These are phyloP conservation scores for Barnardius zonarius DNA, from an alignment of 2,113 vertebrate genomes.

Conservation along the genomic window DNA sequence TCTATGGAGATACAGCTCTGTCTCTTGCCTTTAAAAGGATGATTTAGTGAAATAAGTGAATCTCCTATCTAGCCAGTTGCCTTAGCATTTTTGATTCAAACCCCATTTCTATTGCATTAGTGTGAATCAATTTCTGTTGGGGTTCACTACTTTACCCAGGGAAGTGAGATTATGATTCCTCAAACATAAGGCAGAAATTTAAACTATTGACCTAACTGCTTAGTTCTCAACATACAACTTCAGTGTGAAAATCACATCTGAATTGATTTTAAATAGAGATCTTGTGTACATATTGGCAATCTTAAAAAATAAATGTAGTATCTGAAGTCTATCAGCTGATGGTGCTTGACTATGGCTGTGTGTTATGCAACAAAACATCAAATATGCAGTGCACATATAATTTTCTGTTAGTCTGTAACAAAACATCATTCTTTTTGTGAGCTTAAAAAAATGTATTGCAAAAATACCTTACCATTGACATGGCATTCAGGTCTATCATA, in stretches of 20 bases:
- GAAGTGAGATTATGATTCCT: not conserved
- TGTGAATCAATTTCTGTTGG: not conserved
- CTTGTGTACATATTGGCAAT: not conserved
- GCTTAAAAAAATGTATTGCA: not conserved
- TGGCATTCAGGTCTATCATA: not conserved
- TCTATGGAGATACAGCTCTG: not conserved
- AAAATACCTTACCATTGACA: not conserved
- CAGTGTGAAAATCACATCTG: not conserved
- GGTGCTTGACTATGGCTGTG: not conserved
- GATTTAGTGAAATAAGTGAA: not conserved
- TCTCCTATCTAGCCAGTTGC: not conserved
- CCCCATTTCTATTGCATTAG: accelerated
- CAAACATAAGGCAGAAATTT: not conserved
- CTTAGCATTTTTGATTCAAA: not conserved
- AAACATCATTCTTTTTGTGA: not conserved
- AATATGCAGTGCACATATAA: not conserved
- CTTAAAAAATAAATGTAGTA: not conserved
- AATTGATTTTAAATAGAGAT: not conserved
- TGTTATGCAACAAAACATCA: not conserved
- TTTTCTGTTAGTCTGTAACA: not conserved
- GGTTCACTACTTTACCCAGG: not conserved
- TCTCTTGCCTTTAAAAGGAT: not conserved
- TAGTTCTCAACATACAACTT: not conserved
- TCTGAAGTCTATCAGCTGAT: not conserved
- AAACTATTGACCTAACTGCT: not conserved